Percentiles rank a stretch among this genome's conserved stretches.
Evolutionary conservation across 2,113 vertebrate species (phyloP).

Genomic region (Tiliqua scincoides): DNA sequence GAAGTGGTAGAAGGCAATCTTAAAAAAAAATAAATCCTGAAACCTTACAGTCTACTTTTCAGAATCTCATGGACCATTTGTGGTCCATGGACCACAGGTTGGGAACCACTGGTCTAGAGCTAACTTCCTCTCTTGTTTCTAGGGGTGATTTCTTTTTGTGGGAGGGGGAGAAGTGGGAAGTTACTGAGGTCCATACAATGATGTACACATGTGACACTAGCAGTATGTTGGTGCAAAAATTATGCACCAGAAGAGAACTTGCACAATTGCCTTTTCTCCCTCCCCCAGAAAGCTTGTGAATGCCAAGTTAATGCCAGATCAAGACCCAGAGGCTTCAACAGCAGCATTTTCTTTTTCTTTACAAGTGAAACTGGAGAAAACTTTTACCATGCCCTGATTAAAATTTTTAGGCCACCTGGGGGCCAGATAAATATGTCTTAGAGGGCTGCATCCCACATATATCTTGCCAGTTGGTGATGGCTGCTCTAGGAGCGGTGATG

Average conservation of each 20-base stretch:
- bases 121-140: neutral
- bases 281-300: too few relatives aligned
- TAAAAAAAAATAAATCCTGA: too few relatives aligned
- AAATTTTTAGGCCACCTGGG: neutral
- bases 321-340: neutral
- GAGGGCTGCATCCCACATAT: neutral
- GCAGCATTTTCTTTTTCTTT: neutral
- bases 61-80: too few relatives aligned
- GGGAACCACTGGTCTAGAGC: too few relatives aligned
- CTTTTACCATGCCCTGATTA: neutral
- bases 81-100: too few relatives aligned
- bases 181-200: neutral
- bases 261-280: neutral
- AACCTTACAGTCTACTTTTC: too few relatives aligned
- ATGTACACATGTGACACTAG: neutral
- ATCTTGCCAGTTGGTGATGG: neutral
- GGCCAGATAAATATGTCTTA: neutral
- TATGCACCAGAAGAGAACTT: neutral
- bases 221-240: too few relatives aligned
- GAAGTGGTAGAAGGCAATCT: too few relatives aligned
- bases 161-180: neutral
- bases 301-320: neutral
- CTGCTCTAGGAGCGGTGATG: slow-evolving; percentile 35
- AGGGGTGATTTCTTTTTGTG: neutral
- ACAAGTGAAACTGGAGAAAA: neutral